A percentile compares a stretch with the other conserved stretches of the same genome.
Conservation (phyloP, 1,140 invertebrate species). For the Eulimnadia texana region DNA sequence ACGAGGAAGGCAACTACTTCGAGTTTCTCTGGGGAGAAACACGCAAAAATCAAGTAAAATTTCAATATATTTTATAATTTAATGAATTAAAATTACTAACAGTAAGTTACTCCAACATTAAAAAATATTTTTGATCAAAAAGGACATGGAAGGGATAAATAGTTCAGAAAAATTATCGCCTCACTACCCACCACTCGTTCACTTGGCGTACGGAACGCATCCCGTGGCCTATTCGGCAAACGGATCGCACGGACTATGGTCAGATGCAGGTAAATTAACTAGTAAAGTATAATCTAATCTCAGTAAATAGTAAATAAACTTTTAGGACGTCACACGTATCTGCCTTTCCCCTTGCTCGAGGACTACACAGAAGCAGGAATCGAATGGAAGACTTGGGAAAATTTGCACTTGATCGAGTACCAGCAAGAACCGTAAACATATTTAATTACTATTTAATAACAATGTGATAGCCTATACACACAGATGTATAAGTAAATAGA, state of each 20-base stretch:
- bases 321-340: slow-evolving; percentile 20
- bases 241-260: slow-evolving; percentile 21
- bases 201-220: slow-evolving; percentile 18
- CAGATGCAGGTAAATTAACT: slow-evolving; percentile 13
- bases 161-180: slow-evolving; percentile 8
- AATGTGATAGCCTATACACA: too few species aligned
- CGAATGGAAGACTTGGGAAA: slow-evolving; percentile 20
- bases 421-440: not conserved
- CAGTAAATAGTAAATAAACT: too few species aligned
- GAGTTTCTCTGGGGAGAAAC: slow-evolving; percentile 16
- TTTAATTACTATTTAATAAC: not conserved
- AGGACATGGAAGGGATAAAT: not conserved
- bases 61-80: too few species aligned
- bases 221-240: slow-evolving; percentile 20
- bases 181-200: slow-evolving; percentile 16
- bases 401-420: slow-evolving; percentile 15
- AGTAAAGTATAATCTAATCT: too few species aligned
- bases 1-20: slow-evolving; percentile 15
- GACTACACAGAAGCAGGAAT: slow-evolving; percentile 18
- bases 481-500: too few species aligned
- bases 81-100: too few species aligned
- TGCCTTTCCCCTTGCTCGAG: slow-evolving; percentile 18
- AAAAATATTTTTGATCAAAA: too few species aligned
- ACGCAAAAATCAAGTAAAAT: slow-evolving; percentile 8
- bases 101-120: too few species aligned